Evolutionary conservation across 2,888 invertebrate genomes (phyloP).

Genomic region (Saturnia pavonia): DNA sequence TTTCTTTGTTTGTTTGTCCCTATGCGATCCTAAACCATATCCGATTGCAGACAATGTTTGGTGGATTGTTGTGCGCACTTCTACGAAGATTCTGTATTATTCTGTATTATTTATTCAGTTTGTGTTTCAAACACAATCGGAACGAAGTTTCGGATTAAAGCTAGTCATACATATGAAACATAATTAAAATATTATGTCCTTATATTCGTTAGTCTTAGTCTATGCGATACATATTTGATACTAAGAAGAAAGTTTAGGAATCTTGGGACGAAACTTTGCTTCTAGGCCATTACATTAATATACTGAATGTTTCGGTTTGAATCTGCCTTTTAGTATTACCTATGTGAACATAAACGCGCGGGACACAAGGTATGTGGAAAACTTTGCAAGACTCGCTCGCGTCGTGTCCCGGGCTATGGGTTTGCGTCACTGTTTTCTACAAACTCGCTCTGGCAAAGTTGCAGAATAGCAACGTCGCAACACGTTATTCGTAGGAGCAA

Average conservation of each 20-base stretch:
- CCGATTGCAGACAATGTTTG: too few species aligned
- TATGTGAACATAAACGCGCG: conserved; percentile 33
- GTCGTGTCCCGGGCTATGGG: conserved; percentile 24
- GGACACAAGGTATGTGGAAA: conserved; percentile 35
- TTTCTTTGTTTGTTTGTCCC: too few species aligned
- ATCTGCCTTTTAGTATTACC: conserved; percentile 13
- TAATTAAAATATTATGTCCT: neutral
- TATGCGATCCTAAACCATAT: too few species aligned
- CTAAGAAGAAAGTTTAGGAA: neutral
- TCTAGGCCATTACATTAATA: neutral
- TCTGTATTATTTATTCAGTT: too few species aligned
- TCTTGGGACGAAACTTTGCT: conserved; percentile 1
- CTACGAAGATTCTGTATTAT: too few species aligned
- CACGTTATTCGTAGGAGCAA: conserved; percentile 13
- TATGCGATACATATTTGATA: neutral
- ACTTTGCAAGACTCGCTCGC: conserved; percentile 32
- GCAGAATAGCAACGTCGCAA: conserved; percentile 17
- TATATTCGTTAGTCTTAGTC: neutral
- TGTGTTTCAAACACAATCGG: too few species aligned
- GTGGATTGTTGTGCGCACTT: too few species aligned
- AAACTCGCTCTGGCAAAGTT: conserved; percentile 29
- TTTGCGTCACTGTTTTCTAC: conserved; percentile 29
- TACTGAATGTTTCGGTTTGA: neutral
- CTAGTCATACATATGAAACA: too few species aligned
- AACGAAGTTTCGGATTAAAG: too few species aligned